These are phyloP conservation scores for Phalacrocorax pelagicus DNA, from an alignment of 2,113 vertebrate genomes.

Conservation along the genomic window DNA sequence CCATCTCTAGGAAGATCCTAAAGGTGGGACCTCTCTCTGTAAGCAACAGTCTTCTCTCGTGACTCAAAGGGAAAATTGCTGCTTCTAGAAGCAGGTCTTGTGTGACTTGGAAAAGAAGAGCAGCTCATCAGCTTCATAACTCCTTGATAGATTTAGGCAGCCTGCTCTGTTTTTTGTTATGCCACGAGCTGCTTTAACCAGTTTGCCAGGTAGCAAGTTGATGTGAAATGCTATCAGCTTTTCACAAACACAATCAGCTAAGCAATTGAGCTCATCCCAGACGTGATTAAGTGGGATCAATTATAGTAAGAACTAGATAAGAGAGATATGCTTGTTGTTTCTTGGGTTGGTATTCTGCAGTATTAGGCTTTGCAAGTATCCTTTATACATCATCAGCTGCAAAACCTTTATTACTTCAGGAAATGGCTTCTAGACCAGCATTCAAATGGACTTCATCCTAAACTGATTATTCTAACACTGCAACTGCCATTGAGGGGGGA, in stretches of 20 bases:
- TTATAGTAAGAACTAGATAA: slow-evolving; percentile 49
- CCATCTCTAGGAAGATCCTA: not conserved
- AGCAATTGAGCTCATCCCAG: slow-evolving; percentile 33
- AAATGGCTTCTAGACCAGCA: not conserved
- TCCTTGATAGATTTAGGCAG: not conserved
- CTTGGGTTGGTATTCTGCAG: not conserved
- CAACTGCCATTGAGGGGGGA: not conserved
- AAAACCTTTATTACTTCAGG: slow-evolving; percentile 3
- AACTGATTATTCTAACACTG: not conserved
- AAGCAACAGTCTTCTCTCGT: not conserved
- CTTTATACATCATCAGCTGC: not conserved
- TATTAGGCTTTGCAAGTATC: not conserved
- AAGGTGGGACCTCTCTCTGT: not conserved
- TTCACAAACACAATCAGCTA: slow-evolving; percentile 30
- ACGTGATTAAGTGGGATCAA: slow-evolving; percentile 24
- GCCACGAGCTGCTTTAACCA: not conserved
- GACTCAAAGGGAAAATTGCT: not conserved
- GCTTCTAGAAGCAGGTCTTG: not conserved
- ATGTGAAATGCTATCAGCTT: slow-evolving; percentile 11
- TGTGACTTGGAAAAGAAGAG: not conserved
- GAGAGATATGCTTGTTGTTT: slow-evolving; percentile 21
- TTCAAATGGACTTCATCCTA: slow-evolving; percentile 28
- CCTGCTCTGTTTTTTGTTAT: not conserved
- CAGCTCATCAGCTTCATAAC: not conserved
- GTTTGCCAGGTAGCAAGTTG: slow-evolving; percentile 1